Evolutionary conservation across 2,888 invertebrate genomes (phyloP).

Genomic region (Tachina fera): DNA sequence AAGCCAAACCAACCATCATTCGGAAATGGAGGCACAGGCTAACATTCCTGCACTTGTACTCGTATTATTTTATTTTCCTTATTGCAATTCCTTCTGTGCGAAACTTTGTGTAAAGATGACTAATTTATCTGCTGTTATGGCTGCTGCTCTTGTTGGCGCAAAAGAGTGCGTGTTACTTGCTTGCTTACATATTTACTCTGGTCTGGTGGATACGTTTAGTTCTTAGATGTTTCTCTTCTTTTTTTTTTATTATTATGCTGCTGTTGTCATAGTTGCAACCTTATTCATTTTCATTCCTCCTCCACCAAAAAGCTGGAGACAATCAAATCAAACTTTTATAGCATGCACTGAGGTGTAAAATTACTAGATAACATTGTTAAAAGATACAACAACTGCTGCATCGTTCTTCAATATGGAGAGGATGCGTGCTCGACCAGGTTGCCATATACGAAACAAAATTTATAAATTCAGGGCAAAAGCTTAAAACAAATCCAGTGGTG

Average conservation of each 20-base stretch:
- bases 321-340: constrained; percentile 64
- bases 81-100: constrained; percentile 8
- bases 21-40: neutral
- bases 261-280: constrained; percentile 21
- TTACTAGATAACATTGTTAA: constrained; percentile 66
- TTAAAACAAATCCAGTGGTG: no score
- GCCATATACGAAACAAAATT: neutral
- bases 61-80: neutral
- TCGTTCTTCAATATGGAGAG: neutral
- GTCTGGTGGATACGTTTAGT: constrained; percentile 32
- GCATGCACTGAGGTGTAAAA: constrained; percentile 68
- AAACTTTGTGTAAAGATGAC: constrained; percentile 20
- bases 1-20: constrained; percentile 3
- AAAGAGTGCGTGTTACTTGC: constrained; percentile 15
- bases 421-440: neutral
- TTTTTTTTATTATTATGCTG: neutral
- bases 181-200: constrained; percentile 46
- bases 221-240: neutral
- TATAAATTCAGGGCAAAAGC: no score
- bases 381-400: constrained; percentile 24
- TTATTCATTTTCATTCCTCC: constrained; percentile 34
- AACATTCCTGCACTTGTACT: constrained; percentile 11
- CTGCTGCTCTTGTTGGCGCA: neutral
- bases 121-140: neutral
- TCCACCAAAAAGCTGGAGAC: constrained; percentile 30